Evolutionary conservation across 2,888 invertebrate genomes (phyloP), one percentile per base, ranked within the genome.

Genomic region (Microdon myrmicae): DNA sequence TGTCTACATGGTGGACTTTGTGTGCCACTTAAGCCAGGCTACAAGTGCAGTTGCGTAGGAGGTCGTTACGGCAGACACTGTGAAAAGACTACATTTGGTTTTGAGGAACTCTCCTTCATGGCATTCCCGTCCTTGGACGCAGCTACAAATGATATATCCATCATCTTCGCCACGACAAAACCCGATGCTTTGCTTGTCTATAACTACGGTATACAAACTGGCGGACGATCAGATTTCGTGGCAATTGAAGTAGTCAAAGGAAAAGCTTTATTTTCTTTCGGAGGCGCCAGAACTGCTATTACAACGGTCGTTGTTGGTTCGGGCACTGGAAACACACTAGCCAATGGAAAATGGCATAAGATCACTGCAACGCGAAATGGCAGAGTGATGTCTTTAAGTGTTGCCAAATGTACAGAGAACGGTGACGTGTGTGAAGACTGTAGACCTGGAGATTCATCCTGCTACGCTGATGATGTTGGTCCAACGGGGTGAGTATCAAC

Each of bases 301-400:
- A 91, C 92, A 0, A 87, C 90, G 0, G 86, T 94, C 2, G 83
- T 87, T 3, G 88, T 92, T 9, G 84, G 84, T 9, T 56, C 66
- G 3, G 56, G 51, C 10, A 70, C 28, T 12, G 70, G 67, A 84
- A 84, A 70, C 2, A 86, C 86, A 67, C 82, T 96, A 9, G 86
- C 92, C 1, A 90, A 95, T 77, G 95, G 95, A 0, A 86, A 85
- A 67, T 97, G 96, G 96, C 88, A 94, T 74, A 93, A 94, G 74
- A 86, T 96, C 10, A 94, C 91, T 1, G 94, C 94, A 0, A 94
- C 93, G 0, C 85, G 94, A 73, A 94, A 95, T 75, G 94, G 94
- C 16, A 83, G 92, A 67, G 92, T 94, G 0, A 88, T 93, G 69
- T 93, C 94, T 0, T 77, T 95, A 17, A 93, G 91, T 71, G 86